phyloP scores from a whole-genome alignment of 2,888 invertebrate genomes.

The Erebia palarica region DNA sequence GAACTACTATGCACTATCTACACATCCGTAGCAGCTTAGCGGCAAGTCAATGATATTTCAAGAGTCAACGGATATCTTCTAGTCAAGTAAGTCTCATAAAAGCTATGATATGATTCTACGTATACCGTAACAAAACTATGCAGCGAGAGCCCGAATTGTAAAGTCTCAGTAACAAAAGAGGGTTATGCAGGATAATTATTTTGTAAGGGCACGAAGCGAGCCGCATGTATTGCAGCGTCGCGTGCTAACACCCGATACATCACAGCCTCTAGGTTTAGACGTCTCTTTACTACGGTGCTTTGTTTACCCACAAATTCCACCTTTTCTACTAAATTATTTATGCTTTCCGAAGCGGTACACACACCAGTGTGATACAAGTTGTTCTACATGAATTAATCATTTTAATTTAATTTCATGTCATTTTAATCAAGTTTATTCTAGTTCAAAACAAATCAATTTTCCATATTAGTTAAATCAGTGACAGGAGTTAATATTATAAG shows the following conservation, averaged over 20 bases:
- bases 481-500: too few species aligned
- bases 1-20: too few species aligned
- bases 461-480: too few species aligned
- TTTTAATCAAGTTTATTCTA: not conserved
- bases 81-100: too few species aligned
- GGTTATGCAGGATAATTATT: conserved; percentile 63
- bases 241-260: conserved; percentile 76
- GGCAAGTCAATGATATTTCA: too few species aligned
- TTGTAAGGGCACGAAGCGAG: conserved; percentile 70
- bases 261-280: conserved; percentile 69
- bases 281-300: conserved; percentile 67
- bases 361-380: not conserved
- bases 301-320: conserved; percentile 63
- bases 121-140: not conserved
- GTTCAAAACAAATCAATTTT: too few species aligned
- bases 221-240: conserved; percentile 72
- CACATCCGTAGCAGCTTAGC: too few species aligned
- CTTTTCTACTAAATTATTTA: conserved; percentile 8
- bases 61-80: too few species aligned
- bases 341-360: not conserved
- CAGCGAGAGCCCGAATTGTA: not conserved
- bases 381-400: too few species aligned
- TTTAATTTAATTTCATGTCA: too few species aligned
- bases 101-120: not conserved
- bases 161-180: conserved; percentile 15